These are phyloP conservation scores for Orientallactaga bullata DNA, from an alignment of 2,113 vertebrate species.

Conservation along the genomic window DNA sequence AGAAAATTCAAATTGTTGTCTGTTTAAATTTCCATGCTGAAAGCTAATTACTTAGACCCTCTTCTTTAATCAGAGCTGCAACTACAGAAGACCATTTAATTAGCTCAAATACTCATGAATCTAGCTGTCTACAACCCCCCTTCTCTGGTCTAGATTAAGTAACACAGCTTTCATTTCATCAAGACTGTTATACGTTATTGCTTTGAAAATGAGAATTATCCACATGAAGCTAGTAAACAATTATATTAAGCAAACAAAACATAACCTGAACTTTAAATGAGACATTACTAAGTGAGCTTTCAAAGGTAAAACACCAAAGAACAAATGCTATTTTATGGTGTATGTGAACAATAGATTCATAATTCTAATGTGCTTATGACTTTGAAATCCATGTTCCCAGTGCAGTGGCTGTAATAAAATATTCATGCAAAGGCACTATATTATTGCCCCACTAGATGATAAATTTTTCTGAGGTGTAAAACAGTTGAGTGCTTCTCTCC, in stretches of 20 bases:
- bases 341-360: neutral
- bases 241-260: conserved; percentile 34
- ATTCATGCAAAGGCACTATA: neutral
- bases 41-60: conserved; percentile 72
- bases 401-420: neutral
- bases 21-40: conserved; percentile 59
- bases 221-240: conserved; percentile 55
- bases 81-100: conserved; percentile 72
- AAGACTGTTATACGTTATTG: conserved; percentile 36
- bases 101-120: conserved; percentile 69
- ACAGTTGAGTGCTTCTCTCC: conserved; percentile 28
- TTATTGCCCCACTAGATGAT: neutral
- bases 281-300: neutral
- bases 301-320: conserved; percentile 52
- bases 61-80: conserved; percentile 66
- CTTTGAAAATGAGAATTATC: conserved; percentile 59
- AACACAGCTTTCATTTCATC: conserved; percentile 62
- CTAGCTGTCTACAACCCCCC: conserved; percentile 2
- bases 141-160: conserved; percentile 64
- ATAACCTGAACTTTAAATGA: conserved; percentile 49
- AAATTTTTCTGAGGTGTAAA: neutral
- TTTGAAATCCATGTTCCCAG: neutral
- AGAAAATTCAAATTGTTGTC: conserved; percentile 48
- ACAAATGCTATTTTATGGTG: neutral
- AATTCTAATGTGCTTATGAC: neutral